A percentile compares a stretch with the other conserved stretches of the same genome.
Evolutionary conservation across 2,888 invertebrate species (phyloP).

Genomic region (Cheilosia pagana): DNA sequence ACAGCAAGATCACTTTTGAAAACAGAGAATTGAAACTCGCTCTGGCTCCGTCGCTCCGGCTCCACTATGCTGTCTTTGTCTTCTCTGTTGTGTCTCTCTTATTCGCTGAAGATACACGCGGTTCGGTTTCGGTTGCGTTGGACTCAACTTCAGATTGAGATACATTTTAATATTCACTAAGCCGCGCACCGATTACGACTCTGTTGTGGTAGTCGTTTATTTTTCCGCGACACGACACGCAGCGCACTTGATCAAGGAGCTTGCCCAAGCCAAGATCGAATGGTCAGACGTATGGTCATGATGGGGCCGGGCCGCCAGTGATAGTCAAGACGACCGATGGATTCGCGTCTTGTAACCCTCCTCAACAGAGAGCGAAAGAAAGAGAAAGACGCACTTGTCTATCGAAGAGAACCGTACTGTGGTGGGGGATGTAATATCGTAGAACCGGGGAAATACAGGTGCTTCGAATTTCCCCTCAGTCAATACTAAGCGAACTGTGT

Average conservation of each 20-base stretch:
- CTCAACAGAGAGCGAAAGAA: constrained; percentile 38
- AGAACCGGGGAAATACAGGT: constrained; percentile 58
- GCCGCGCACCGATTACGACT: neutral
- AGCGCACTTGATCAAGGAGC: constrained; percentile 59
- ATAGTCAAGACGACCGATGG: constrained; percentile 1
- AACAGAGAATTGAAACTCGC: constrained; percentile 52
- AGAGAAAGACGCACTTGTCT: constrained; percentile 32
- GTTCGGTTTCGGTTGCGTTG: neutral
- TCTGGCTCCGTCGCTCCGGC: constrained; percentile 48
- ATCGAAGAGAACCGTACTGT: constrained; percentile 31
- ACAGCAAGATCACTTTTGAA: constrained; percentile 43
- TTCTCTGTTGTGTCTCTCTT: constrained; percentile 65
- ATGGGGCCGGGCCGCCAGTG: constrained; percentile 15
- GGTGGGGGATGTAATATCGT: constrained; percentile 48
- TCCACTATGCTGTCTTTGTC: constrained; percentile 15
- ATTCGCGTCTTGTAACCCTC: constrained; percentile 10
- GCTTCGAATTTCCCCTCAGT: constrained; percentile 32
- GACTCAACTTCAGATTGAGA: constrained; percentile 46
- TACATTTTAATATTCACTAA: constrained; percentile 40
- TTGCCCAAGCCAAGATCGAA: constrained; percentile 67
- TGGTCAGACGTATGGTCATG: constrained; percentile 24
- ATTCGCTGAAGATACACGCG: constrained; percentile 37
- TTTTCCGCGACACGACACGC: constrained; percentile 20
- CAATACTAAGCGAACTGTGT: constrained; percentile 29
- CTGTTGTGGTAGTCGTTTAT: constrained; percentile 1